Conservation (phyloP, 2,797 vertebrate genomes). For the Sternarchorhynchus goeldii region DNA sequence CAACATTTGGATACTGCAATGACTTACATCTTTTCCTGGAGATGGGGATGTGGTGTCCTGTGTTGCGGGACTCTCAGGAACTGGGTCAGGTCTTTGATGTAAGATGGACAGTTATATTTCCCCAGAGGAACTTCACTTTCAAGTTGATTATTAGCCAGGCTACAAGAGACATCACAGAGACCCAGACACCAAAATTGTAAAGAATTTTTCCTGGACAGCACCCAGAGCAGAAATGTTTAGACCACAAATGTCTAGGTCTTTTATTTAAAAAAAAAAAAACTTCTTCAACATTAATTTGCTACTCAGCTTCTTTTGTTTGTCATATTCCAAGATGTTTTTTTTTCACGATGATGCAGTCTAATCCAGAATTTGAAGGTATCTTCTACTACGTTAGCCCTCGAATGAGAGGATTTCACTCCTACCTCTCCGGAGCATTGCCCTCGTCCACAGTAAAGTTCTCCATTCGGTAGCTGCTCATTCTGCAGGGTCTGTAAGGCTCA, state of each 20-base stretch:
- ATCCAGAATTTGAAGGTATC: too few relatives aligned
- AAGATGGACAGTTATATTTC: constrained; percentile 1
- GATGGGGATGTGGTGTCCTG: neutral
- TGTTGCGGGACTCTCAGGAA: constrained; percentile 34
- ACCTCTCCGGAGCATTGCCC: constrained; percentile 66
- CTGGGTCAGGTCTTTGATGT: constrained; percentile 52
- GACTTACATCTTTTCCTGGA: constrained; percentile 52
- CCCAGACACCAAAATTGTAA: neutral
- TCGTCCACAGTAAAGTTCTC: constrained; percentile 65
- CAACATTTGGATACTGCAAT: neutral
- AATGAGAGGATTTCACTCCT: neutral
- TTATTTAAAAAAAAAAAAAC: too few relatives aligned
- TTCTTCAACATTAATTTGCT: too few relatives aligned
- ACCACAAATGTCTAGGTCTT: too few relatives aligned
- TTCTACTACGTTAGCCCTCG: too few relatives aligned
- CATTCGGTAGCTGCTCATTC: constrained; percentile 46
- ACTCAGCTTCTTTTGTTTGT: neutral
- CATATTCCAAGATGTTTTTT: neutral
- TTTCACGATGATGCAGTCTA: neutral
- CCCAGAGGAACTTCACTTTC: constrained; percentile 10
- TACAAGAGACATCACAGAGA: constrained; percentile 45
- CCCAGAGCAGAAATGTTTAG: too few relatives aligned
- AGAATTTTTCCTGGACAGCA: too few relatives aligned
- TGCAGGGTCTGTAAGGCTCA: constrained; percentile 70
- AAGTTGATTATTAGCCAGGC: constrained; percentile 50